These are phyloP conservation scores for Epistrophe eligans DNA, from an alignment of 2,888 invertebrate species.

Conservation along the genomic window DNA sequence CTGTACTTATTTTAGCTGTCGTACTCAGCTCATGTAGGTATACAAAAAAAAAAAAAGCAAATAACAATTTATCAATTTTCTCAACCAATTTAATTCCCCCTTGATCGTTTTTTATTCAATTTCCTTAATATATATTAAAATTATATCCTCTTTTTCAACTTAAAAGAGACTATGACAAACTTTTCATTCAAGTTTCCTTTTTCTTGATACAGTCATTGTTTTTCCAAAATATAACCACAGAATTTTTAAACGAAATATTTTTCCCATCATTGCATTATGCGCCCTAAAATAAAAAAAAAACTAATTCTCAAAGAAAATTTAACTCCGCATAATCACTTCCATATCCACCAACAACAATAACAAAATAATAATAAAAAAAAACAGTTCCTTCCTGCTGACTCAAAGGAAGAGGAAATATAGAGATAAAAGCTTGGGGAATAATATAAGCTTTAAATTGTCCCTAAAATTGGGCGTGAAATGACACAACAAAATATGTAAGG, in stretches of 20 bases:
- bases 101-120: not conserved
- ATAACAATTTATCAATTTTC: slow-evolving; percentile 9
- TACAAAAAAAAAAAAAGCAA: not conserved
- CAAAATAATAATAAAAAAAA: not conserved
- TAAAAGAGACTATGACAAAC: not conserved
- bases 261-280: slow-evolving; percentile 33
- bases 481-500: slow-evolving; percentile 34
- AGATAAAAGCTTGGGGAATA: slow-evolving; percentile 56
- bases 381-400: slow-evolving; percentile 1
- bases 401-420: slow-evolving; percentile 19
- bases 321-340: slow-evolving; percentile 47
- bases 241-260: slow-evolving; percentile 53
- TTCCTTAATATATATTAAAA: slow-evolving; percentile 8
- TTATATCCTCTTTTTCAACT: not conserved
- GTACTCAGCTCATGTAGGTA: too few species aligned
- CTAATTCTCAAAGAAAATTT: slow-evolving; percentile 6
- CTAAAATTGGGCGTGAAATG: slow-evolving; percentile 51
- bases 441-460: slow-evolving; percentile 62
- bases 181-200: not conserved
- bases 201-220: not conserved
- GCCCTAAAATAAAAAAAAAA: slow-evolving; percentile 12
- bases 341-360: not conserved
- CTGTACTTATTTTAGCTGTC: too few species aligned
- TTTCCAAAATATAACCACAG: slow-evolving; percentile 5
- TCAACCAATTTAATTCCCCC: not conserved